Evolutionary conservation across 2,888 invertebrate species (phyloP).

Genomic region (Pristionchus maxplancki): DNA sequence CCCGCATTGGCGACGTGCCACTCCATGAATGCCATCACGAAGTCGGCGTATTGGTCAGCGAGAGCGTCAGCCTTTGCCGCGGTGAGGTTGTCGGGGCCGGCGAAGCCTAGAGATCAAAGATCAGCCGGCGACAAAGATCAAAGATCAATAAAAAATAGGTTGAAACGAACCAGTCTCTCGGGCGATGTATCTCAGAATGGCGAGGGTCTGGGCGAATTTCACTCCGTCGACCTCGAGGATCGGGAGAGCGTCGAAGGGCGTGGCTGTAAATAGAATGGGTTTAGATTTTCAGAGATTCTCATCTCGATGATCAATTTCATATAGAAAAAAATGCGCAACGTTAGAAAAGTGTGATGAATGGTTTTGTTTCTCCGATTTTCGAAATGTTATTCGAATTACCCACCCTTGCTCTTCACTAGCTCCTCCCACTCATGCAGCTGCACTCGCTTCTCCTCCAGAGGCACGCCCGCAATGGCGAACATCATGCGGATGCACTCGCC

Average conservation of each 20-base stretch:
- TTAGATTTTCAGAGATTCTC: neutral
- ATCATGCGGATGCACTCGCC: constrained; percentile 23
- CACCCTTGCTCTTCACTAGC: neutral
- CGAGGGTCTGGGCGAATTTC: constrained; percentile 14
- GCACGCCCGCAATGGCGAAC: constrained; percentile 9
- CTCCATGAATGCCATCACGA: neutral
- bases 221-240: constrained; percentile 21
- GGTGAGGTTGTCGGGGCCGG: neutral
- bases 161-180: neutral
- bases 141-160: neutral
- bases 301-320: neutral
- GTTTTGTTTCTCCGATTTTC: too few species aligned
- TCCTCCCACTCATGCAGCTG: neutral
- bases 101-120: constrained; percentile 14
- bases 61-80: neutral
- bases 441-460: neutral
- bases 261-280: neutral
- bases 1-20: constrained; percentile 17
- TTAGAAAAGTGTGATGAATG: neutral
- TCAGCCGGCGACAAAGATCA: neutral
- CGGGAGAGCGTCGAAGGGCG: neutral
- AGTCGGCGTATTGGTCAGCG: constrained; percentile 16
- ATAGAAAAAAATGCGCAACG: neutral
- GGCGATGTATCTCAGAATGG: constrained; percentile 38
- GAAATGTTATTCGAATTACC: too few species aligned